Conservation (phyloP, 1,140 invertebrate species). For the Zaprionus taronus region DNA sequence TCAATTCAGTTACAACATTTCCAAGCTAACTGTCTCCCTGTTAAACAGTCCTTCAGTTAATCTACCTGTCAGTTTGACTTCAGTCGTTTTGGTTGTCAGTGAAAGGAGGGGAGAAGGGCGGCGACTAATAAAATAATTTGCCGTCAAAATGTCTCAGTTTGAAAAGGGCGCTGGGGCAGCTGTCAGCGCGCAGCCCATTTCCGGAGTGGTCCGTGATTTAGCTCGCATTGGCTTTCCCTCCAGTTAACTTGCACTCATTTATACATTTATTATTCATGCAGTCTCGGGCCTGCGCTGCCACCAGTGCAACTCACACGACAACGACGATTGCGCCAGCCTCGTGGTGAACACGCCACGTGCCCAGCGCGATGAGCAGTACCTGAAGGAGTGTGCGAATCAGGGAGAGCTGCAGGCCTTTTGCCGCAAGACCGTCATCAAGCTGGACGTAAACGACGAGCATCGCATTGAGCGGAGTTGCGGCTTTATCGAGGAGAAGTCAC, state of each 20-base stretch:
- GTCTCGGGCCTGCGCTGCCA: slow-evolving; percentile 89
- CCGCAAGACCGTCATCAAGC: slow-evolving; percentile 74
- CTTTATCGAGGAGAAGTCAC: slow-evolving; percentile 77
- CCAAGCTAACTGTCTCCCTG: neutral
- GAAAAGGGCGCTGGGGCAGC: slow-evolving; percentile 65
- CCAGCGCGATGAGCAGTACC: slow-evolving; percentile 65
- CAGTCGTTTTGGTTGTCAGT: slow-evolving; percentile 12
- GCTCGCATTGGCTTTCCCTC: neutral
- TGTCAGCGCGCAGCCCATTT: slow-evolving; percentile 21
- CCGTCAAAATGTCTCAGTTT: slow-evolving; percentile 64
- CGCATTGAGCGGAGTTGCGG: slow-evolving; percentile 86
- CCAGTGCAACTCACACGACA: slow-evolving; percentile 92
- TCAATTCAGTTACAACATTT: neutral
- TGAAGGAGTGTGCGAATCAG: slow-evolving; percentile 56
- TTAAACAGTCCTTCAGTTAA: neutral
- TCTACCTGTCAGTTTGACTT: slow-evolving; percentile 25
- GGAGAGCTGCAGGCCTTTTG: slow-evolving; percentile 57
- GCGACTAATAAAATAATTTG: slow-evolving; percentile 73
- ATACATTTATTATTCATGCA: slow-evolving; percentile 64
- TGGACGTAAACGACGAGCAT: slow-evolving; percentile 84
- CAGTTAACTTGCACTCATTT: neutral
- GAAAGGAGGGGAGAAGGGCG: neutral
- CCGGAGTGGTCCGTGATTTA: neutral
- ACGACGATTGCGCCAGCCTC: slow-evolving; percentile 88
- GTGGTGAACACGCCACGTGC: slow-evolving; percentile 67